Evolutionary conservation across 2,797 vertebrate species (phyloP).

Genomic region (Dendrocincla tyrannina): DNA sequence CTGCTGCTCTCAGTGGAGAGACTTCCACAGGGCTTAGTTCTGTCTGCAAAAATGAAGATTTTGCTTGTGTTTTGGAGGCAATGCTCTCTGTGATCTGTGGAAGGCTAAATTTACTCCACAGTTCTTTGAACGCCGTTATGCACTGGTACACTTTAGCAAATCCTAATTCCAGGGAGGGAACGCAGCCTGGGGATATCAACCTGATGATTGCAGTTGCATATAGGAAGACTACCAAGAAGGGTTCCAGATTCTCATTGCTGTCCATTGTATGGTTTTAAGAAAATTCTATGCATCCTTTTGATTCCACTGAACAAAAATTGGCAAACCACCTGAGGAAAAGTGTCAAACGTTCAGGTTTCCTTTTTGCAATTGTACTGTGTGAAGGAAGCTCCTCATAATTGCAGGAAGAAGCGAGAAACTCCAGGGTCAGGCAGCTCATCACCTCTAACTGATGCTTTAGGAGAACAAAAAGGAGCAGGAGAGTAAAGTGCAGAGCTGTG

Average conservation of each 20-base stretch:
- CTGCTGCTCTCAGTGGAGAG: not conserved
- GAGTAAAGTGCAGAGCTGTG: not conserved
- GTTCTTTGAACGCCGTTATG: not conserved
- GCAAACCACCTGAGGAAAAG: not conserved
- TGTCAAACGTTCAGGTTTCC: not conserved
- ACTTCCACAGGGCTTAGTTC: not conserved
- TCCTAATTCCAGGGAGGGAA: not conserved
- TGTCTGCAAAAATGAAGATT: not conserved
- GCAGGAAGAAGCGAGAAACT: not conserved
- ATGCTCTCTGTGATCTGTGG: not conserved
- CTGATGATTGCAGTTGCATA: not conserved
- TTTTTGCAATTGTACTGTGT: fast-evolving
- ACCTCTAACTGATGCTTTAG: not conserved
- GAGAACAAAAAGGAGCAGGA: not conserved
- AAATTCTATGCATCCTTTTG: not conserved
- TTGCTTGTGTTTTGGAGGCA: not conserved
- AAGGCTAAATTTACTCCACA: not conserved
- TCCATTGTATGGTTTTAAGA: not conserved
- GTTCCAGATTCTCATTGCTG: not conserved
- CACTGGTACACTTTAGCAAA: not conserved
- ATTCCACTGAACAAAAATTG: not conserved
- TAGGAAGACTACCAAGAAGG: not conserved
- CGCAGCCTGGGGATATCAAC: not conserved
- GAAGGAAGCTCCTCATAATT: not conserved
- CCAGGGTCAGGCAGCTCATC: not conserved